Evolutionary conservation across 2,113 vertebrate species (phyloP).

Genomic region (Talpa occidentalis): DNA sequence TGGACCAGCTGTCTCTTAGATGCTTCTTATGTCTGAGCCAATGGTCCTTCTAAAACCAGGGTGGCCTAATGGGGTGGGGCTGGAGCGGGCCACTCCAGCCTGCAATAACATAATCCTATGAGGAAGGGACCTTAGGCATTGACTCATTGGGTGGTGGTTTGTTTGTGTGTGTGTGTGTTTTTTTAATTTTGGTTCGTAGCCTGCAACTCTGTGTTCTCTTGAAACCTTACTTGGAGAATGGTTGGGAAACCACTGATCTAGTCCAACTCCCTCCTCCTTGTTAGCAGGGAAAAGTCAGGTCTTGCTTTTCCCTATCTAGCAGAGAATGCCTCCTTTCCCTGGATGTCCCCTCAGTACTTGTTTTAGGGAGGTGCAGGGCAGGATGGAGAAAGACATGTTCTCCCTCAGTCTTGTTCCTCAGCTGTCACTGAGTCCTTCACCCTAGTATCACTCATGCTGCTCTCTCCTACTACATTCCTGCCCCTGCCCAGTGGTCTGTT

Average conservation of each 20-base stretch:
- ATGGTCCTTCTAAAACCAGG: not conserved
- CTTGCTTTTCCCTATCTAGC: not conserved
- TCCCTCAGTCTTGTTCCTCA: not conserved
- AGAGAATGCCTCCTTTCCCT: not conserved
- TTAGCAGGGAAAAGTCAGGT: not conserved
- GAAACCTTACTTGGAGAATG: slow-evolving; percentile 30
- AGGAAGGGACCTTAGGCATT: not conserved
- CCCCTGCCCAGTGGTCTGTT: not conserved
- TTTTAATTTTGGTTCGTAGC: not conserved
- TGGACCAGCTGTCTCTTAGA: not conserved
- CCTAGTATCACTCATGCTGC: not conserved
- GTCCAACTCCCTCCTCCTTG: not conserved
- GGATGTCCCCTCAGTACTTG: not conserved
- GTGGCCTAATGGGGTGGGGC: not conserved
- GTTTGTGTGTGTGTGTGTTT: not conserved
- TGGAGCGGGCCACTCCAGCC: not conserved
- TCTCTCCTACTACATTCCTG: not conserved
- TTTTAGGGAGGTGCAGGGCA: not conserved
- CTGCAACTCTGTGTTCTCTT: not conserved
- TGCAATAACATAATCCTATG: not conserved
- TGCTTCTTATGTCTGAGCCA: slow-evolving; percentile 19
- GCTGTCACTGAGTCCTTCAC: not conserved
- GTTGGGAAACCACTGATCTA: slow-evolving; percentile 41
- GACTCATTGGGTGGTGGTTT: not conserved
- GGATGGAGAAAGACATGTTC: not conserved